Evolutionary conservation across 53 echinoderm and acorn worm species (phyloP), one percentile per base, ranked within the genome.

Genomic region (Echinarachnius parma): DNA sequence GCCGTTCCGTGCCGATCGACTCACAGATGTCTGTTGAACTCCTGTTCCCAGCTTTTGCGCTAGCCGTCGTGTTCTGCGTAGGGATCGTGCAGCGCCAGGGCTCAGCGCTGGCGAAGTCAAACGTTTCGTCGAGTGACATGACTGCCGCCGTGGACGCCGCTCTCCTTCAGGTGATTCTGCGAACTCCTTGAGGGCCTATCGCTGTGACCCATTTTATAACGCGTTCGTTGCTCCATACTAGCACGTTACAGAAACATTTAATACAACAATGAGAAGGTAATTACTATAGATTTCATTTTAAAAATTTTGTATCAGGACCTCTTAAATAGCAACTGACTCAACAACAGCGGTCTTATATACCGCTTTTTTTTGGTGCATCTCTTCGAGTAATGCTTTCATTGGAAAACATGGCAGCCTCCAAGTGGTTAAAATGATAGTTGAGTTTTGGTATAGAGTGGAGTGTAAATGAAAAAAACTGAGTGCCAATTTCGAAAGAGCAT

Each of bases 171-270:
- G 59, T 94, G 87, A 36, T 68, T 86, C 59, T n/a, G 95, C 95
- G 81, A 72, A 94, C 47, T 94, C 95, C 58, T 90, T 84, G 35
- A 94, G n/a, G 87, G 58, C 95, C 95, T 55, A 94, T 87, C 60
- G 95, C 87, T 62, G 77, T 62, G 16, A 94, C 80, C 95, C 95
- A 94, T 57, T 89, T 90, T 32, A 94, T 87, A 18, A 94, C 87
- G 19, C 95, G 68, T 48, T 94, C 95, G 78, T 94, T 94, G 47
- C 83, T 86, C 95, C 95, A 94, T 9, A 94, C 95, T 81, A 94
- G 70, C 37, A 90, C 95, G 82, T 94, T 90, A 90, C 65, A 31
- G 32, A 33, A 16, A 60, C 16, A n/a, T n/a, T n/a, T n/a, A n/a
- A n/a, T n/a, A n/a, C n/a, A n/a, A 45, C 10, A 45, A 45, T 45